A percentile compares a stretch with the other conserved stretches of the same genome.
These are phyloP conservation scores for Drosophila paracracens DNA, from an alignment of 2,888 invertebrate genomes.

Conservation along the genomic window DNA sequence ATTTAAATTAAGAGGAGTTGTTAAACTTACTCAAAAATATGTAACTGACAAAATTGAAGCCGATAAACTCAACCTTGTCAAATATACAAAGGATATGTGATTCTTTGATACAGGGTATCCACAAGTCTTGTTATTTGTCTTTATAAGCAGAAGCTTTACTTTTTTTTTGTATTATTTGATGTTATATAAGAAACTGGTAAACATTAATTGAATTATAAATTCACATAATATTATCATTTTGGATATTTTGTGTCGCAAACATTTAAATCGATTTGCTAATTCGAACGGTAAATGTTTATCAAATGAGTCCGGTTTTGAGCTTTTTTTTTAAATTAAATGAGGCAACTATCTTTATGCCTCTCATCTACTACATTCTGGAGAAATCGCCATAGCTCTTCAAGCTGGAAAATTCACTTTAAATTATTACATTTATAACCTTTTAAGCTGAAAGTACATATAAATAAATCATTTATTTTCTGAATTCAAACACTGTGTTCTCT, in stretches of 20 bases:
- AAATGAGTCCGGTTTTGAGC: conserved; percentile 6
- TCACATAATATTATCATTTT: conserved; percentile 24
- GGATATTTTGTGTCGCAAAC: conserved; percentile 24
- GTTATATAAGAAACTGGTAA: conserved; percentile 12
- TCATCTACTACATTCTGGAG: background rate
- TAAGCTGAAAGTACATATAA: background rate
- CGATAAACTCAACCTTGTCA: background rate
- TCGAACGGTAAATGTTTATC: conserved; percentile 8
- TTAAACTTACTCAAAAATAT: background rate
- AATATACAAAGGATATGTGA: too few relatives aligned
- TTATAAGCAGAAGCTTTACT: conserved; percentile 4
- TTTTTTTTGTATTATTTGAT: background rate
- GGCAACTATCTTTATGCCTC: background rate
- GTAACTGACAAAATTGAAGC: background rate
- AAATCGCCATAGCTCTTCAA: background rate
- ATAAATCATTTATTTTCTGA: background rate
- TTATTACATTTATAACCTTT: background rate
- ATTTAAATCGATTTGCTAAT: conserved; percentile 47
- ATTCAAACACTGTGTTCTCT: background rate
- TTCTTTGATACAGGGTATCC: background rate
- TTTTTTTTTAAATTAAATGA: conserved; percentile 1
- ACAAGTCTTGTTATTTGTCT: background rate
- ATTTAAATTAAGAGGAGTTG: background rate
- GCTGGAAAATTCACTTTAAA: background rate
- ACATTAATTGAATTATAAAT: conserved; percentile 30